Evolutionary conservation across 2,888 invertebrate genomes (phyloP), one percentile per base, ranked within the genome.

Genomic region (Cheilosia grossa): DNA sequence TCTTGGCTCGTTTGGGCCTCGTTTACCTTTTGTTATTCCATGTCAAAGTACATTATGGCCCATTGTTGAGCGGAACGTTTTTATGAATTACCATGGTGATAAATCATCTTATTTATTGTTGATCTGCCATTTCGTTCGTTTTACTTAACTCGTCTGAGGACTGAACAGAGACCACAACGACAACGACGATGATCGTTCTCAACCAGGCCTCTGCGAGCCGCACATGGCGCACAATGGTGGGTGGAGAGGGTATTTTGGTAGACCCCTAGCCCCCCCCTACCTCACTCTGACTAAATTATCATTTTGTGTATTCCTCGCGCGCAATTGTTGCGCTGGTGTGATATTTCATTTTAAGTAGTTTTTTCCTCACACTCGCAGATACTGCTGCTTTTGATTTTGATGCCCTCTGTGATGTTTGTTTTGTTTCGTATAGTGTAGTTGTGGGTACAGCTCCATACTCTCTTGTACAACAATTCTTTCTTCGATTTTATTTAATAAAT

Each of bases 1-100:
- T 85, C 85, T 81, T 85, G 85, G 75, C 85, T 85, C 85, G 85
- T 85, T 85, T 85, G 85, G 85, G 87, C 87, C 87, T 87, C 88
- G 87, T 87, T 87, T 82, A 82, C 82, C 87, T 85, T 87, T 88
- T 88, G 87, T 88, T 87, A 80, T 87, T 82, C 86, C 87, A 87
- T 88, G 88, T 88, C 88, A 88, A 88, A 88, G 88, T 88, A 88
- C 88, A 88, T 88, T 88, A 88, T 88, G 88, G 69, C 77, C 83
- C 82, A 88, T 88, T 88, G 88, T 88, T 88, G 78, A 70, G 72
- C 72, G 79, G 82, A 85, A 85, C 72, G 85, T 85, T 88, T 87
- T 88, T 88, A 88, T 88, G 88, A 88, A 88, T 88, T 88, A 87
- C 87, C 86, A 87, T 78, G 87, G 88, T 88, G 88, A 88, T 88